A percentile compares a stretch with the other conserved stretches of the same genome.
Evolutionary conservation across 2,888 invertebrate species (phyloP).

Genomic region (Apodemia duryi): DNA sequence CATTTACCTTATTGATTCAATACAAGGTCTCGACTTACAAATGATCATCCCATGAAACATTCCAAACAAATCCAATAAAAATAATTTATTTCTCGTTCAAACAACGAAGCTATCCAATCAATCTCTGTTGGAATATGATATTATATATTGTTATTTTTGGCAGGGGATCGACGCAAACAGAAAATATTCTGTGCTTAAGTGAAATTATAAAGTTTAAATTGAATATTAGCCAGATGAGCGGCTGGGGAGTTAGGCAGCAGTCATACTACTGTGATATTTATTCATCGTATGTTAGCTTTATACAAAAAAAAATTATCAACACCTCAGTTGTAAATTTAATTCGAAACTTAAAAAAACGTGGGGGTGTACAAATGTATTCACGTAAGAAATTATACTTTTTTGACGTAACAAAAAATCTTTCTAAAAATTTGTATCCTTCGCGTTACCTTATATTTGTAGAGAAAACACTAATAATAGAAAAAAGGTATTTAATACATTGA

Average conservation of each 20-base stretch:
- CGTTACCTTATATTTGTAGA: no score
- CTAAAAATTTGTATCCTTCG: no score
- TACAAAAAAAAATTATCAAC: no score
- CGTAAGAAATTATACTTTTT: no score
- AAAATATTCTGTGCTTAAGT: slow-evolving; percentile 56
- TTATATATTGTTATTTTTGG: slow-evolving; percentile 25
- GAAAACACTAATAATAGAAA: no score
- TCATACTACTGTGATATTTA: not conserved
- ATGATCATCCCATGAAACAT: not conserved
- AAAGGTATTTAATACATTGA: no score
- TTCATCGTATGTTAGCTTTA: no score
- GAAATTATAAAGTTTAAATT: slow-evolving; percentile 73
- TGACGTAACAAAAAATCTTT: no score
- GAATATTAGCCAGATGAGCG: slow-evolving; percentile 66
- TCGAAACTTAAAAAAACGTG: no score
- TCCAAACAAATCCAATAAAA: slow-evolving; percentile 4
- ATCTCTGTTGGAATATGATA: slow-evolving; percentile 6
- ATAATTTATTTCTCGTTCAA: not conserved
- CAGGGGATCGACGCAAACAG: slow-evolving; percentile 44
- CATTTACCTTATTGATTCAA: not conserved
- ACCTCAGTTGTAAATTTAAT: no score
- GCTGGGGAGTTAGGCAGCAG: slow-evolving; percentile 34
- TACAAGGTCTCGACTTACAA: not conserved
- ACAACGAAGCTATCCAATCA: slow-evolving; percentile 8
- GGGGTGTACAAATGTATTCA: no score